phyloP scores from a whole-genome alignment of 1,140 invertebrate species.

The Rhyzopertha dominica region DNA sequence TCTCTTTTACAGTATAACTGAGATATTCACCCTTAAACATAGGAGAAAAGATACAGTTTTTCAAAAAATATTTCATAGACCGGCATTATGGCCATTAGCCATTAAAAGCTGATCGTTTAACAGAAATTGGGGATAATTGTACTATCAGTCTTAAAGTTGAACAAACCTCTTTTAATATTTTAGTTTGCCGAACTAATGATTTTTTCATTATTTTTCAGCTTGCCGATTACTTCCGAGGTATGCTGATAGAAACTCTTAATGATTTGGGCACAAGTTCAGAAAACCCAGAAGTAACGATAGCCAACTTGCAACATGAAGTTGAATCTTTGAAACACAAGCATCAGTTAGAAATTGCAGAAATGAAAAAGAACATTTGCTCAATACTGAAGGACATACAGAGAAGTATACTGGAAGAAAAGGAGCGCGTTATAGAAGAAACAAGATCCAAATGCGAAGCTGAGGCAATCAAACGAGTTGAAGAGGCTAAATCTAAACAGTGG shows the following conservation, averaged over 20 bases:
- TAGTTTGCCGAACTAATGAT: no score
- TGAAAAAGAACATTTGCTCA: slow-evolving; percentile 57
- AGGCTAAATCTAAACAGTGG: slow-evolving; percentile 81
- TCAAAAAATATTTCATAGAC: no score
- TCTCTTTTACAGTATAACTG: no score
- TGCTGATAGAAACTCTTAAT: slow-evolving; percentile 54
- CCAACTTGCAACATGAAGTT: slow-evolving; percentile 56
- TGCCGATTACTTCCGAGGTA: slow-evolving; percentile 52
- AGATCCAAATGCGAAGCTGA: slow-evolving; percentile 59
- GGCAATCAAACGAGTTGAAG: slow-evolving; percentile 60
- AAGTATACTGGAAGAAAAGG: slow-evolving; percentile 61
- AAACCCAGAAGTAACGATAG: slow-evolving; percentile 53
- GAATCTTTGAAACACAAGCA: slow-evolving; percentile 62
- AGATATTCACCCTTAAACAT: no score
- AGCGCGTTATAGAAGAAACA: slow-evolving; percentile 55
- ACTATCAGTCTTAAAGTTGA: no score
- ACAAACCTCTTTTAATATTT: no score
- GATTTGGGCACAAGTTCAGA: slow-evolving; percentile 48
- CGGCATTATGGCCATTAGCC: no score
- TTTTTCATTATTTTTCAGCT: slow-evolving; percentile 49
- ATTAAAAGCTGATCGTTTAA: no score
- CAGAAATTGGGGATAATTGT: no score
- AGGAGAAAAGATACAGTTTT: no score
- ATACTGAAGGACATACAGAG: slow-evolving; percentile 61
- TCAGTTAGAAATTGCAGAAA: slow-evolving; percentile 56